Conservation (phyloP, 2,797 vertebrate species). For the Muscicapa comitata region DNA sequence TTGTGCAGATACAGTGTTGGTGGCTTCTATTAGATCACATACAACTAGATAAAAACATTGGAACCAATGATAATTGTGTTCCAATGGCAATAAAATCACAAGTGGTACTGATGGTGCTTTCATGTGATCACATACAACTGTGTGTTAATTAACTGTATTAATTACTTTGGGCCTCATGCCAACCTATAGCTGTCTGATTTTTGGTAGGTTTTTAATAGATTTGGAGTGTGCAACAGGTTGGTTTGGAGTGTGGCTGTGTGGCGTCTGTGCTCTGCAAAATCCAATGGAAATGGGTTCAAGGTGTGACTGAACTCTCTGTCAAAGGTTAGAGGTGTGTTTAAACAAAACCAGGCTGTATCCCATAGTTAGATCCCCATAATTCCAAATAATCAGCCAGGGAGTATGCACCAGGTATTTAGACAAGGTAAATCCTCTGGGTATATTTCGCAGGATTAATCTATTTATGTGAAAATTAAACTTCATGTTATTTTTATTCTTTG, state of each 20-base stretch:
- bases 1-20: not conserved
- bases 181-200: not conserved
- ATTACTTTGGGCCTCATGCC: not conserved
- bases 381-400: not conserved
- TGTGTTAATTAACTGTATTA: not conserved
- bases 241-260: not conserved
- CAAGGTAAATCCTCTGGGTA: not conserved
- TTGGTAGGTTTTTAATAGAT: not conserved
- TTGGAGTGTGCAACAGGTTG: not conserved
- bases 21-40: not conserved
- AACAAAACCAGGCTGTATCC: not conserved
- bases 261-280: not conserved
- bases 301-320: not conserved
- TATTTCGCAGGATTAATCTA: not conserved
- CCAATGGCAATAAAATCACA: not conserved
- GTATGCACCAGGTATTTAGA: not conserved
- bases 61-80: not conserved
- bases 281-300: not conserved
- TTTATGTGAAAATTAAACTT: not conserved
- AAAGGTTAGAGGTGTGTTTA: not conserved
- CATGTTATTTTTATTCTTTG: not conserved
- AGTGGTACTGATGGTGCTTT: not conserved
- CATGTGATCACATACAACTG: not conserved
- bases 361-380: not conserved
- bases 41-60: not conserved